Conservation (phyloP, 2,113 vertebrate species). For the Serilophus lunatus region DNA sequence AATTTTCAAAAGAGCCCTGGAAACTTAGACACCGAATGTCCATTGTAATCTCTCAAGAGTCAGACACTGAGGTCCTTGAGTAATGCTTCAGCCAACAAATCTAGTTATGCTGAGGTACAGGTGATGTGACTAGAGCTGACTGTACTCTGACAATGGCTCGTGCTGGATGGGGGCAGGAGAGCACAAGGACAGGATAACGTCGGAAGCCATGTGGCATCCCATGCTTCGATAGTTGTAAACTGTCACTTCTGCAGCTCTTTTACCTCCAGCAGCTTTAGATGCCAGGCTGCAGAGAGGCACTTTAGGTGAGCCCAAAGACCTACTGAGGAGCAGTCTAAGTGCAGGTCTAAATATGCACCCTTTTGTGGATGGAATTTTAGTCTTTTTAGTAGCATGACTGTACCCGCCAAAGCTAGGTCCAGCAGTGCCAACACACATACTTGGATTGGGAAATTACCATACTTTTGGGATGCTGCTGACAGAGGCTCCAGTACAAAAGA, state of each 20-base stretch:
- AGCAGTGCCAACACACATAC: neutral
- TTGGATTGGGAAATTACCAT: neutral
- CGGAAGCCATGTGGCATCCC: neutral
- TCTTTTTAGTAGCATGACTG: neutral
- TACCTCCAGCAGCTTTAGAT: neutral
- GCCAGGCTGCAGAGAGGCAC: neutral
- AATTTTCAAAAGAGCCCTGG: neutral
- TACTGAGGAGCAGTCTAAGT: neutral
- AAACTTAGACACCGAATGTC: neutral
- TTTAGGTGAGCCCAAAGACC: neutral
- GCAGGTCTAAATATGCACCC: neutral
- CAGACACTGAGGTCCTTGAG: neutral
- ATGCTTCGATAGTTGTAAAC: neutral
- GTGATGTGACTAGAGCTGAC: neutral
- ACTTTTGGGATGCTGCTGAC: neutral
- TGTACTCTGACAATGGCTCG: neutral
- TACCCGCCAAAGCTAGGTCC: neutral
- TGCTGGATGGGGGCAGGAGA: neutral
- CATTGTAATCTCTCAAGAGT: neutral
- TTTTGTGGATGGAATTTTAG: neutral
- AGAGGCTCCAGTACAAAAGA: neutral
- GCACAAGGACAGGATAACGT: neutral
- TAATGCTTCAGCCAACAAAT: neutral
- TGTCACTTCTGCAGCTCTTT: neutral
- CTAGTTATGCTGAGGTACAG: neutral